Evolutionary conservation across 2,113 vertebrate species (phyloP).

Genomic region (Pyxicephalus adspersus): DNA sequence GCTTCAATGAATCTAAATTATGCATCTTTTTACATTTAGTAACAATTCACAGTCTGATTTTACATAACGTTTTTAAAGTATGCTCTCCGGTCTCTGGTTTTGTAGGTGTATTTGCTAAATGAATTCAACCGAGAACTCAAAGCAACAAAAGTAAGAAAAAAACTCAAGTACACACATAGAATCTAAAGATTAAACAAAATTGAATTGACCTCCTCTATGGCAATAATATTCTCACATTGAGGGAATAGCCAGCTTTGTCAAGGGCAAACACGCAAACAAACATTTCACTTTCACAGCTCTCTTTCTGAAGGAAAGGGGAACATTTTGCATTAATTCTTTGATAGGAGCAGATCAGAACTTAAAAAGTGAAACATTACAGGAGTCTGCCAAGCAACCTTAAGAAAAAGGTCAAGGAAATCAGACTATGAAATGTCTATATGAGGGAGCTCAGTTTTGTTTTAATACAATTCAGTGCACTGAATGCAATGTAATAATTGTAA

Average conservation of each 20-base stretch:
- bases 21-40: background rate
- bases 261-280: slow-evolving; percentile 12
- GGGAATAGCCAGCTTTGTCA: slow-evolving; percentile 8
- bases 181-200: background rate
- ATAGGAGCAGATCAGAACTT: background rate
- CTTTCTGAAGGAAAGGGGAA: background rate
- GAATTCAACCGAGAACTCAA: background rate
- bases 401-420: slow-evolving; percentile 29
- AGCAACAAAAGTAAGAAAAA: background rate
- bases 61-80: background rate
- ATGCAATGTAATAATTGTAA: slow-evolving; percentile 41
- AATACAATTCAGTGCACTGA: slow-evolving; percentile 21
- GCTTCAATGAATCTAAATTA: background rate
- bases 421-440: slow-evolving; percentile 22
- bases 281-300: background rate
- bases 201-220: background rate
- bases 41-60: background rate
- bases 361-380: background rate
- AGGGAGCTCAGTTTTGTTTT: slow-evolving; percentile 15
- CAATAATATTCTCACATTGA: background rate
- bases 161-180: background rate
- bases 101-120: background rate
- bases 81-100: background rate
- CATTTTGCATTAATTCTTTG: background rate
- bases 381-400: slow-evolving; percentile 14